phyloP scores from a whole-genome alignment of 2,113 vertebrate species.

The Acrocephalus arundinaceus region DNA sequence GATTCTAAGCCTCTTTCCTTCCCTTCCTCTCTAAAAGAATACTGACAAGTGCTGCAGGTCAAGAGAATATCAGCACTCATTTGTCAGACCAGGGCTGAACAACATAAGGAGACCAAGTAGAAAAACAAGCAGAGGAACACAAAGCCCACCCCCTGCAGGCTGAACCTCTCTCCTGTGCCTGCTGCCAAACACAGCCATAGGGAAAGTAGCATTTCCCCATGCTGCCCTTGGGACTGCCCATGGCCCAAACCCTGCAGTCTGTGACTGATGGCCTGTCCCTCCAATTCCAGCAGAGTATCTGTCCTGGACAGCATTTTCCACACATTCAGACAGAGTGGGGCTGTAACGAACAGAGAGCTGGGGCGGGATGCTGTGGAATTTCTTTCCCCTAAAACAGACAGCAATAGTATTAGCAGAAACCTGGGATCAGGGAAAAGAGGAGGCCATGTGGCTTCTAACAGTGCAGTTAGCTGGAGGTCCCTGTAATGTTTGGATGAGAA shows the following conservation, averaged over 20 bases:
- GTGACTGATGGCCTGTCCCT: neutral
- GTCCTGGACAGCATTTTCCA: neutral
- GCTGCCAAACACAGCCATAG: neutral
- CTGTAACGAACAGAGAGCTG: neutral
- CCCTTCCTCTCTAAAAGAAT: neutral
- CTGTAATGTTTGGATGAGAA: neutral
- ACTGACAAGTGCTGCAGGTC: neutral
- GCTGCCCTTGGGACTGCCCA: neutral
- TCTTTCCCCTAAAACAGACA: neutral
- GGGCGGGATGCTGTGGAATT: neutral
- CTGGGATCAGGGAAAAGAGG: neutral
- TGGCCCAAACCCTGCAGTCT: neutral
- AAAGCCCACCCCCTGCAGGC: neutral
- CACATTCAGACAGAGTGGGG: neutral
- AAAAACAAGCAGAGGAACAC: neutral
- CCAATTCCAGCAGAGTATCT: neutral
- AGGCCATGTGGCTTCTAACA: neutral
- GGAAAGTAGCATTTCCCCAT: neutral
- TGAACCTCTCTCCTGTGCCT: neutral
- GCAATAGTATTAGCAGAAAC: neutral
- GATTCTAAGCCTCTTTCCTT: neutral
- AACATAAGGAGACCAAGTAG: neutral
- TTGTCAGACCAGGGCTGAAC: neutral
- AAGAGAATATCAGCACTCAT: neutral
- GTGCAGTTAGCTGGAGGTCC: neutral